Conservation (phyloP, 2,113 vertebrate species). For the Cranoglanis bouderius region DNA sequence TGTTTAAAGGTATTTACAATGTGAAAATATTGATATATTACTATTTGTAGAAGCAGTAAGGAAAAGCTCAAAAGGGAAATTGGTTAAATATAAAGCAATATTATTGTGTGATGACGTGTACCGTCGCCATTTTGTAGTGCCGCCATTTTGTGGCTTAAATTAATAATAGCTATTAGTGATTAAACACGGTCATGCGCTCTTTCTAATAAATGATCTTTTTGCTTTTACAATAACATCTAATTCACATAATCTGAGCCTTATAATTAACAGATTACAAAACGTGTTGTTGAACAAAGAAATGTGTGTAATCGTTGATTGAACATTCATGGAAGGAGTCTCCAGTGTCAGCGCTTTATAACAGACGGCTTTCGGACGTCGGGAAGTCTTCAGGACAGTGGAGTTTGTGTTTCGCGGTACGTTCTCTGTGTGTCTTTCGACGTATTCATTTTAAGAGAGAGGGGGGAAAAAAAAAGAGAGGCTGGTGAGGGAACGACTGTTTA, state of each 20-base stretch:
- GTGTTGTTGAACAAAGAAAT: neutral
- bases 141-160: neutral
- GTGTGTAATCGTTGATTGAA: neutral
- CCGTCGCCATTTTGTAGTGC: neutral
- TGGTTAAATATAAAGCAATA: neutral
- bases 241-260: neutral
- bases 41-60: neutral
- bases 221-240: neutral
- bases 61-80: neutral
- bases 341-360: neutral
- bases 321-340: neutral
- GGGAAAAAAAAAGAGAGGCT: too few species aligned
- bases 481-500: too few species aligned
- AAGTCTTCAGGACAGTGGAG: neutral
- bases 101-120: neutral
- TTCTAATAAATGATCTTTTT: neutral
- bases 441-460: too few species aligned
- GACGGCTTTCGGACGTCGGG: neutral
- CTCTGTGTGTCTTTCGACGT: too few species aligned
- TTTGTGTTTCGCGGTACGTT: too few species aligned
- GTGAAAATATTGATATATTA: neutral
- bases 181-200: neutral
- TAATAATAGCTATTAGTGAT: neutral
- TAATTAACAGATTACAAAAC: neutral
- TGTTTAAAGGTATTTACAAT: neutral